Evolutionary conservation across 2,113 vertebrate species (phyloP).

Genomic region (Phalacrocorax brasilianus): DNA sequence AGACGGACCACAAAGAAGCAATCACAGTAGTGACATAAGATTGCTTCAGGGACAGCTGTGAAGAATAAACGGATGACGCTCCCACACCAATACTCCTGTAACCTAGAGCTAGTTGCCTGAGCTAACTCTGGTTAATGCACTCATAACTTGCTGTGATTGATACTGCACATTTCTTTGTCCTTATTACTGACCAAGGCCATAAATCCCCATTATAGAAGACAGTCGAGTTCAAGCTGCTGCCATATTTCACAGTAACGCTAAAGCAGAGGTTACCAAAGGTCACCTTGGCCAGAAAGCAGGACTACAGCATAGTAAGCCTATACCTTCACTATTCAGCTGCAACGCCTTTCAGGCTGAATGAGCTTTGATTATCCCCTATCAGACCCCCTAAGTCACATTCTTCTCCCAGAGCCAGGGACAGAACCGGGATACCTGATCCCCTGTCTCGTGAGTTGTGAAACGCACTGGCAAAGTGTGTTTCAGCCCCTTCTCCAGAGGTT

Average conservation of each 20-base stretch:
- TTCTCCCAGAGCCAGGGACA: neutral
- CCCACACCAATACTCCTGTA: neutral
- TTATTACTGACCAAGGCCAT: conserved; percentile 36
- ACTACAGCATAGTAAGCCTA: neutral
- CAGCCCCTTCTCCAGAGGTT: neutral
- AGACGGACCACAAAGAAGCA: neutral
- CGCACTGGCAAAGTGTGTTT: neutral
- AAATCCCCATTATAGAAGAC: conserved; percentile 43
- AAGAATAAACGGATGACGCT: neutral
- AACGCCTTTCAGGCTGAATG: neutral
- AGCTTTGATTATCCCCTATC: conserved; percentile 29
- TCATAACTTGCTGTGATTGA: conserved; percentile 41
- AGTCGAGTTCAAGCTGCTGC: conserved; percentile 21
- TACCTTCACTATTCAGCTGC: neutral
- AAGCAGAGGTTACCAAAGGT: neutral
- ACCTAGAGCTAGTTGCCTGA: neutral
- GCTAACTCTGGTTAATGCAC: neutral
- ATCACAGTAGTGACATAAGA: neutral
- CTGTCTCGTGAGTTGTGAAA: conserved; percentile 6
- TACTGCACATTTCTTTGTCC: conserved; percentile 45
- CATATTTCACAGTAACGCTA: conserved; percentile 30
- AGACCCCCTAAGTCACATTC: neutral
- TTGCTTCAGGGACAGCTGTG: neutral
- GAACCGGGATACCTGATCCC: neutral
- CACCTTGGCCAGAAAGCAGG: conserved; percentile 5